Base-by-base conservation (phyloP, 2,888 invertebrate genomes). In the Taphrorychus bicolor region DNA sequence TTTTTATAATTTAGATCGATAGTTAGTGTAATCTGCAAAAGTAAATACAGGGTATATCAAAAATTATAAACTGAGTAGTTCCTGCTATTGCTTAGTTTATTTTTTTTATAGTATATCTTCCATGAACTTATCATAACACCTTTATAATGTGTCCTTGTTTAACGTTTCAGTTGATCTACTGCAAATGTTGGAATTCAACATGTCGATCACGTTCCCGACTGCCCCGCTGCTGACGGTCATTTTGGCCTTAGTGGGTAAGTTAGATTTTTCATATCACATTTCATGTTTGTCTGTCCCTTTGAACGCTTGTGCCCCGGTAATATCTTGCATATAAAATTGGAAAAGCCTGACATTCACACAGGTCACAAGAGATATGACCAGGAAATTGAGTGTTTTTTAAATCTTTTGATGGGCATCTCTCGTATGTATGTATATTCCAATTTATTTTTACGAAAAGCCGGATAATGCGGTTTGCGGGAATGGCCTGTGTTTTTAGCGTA, bases 151-250 rank as follows among this genome's bases (percentile, higher is more conserved):
- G n/a, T n/a, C n/a, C n/a, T n/a, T n/a, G n/a, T n/a, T n/a, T n/a
- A n/a, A n/a, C n/a, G n/a, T 76, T 76, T 59, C 88, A 97, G 97
- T 98, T 81, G 98, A 99, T 83, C 87, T 99, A 62, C 88, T 99
- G 73, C 98, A 98, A 84, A 97, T 98, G 95, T 84, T 98, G 82
- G 98, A 98, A 84, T 94, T 96, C 85, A 98, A 98, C 84, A 91
- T 94, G 70, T 90, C 94, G 2, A 92, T 97, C 61, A 92, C 93
- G 61, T 98, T 98, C 82, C 98, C 98, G 24, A 96, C 97, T 49
- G 98, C 98, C 32, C 97, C 98, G 2, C 85, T 99, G 58, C 87
- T 99, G 73, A 99, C 98, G 3, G 98, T 98, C 68, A 97, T 99
- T 74, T 85, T 99, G 82, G 99, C 99, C 48, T 87, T 99, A 82